Conservation (phyloP, 2,113 vertebrate genomes). For the Calidris pugnax region DNA sequence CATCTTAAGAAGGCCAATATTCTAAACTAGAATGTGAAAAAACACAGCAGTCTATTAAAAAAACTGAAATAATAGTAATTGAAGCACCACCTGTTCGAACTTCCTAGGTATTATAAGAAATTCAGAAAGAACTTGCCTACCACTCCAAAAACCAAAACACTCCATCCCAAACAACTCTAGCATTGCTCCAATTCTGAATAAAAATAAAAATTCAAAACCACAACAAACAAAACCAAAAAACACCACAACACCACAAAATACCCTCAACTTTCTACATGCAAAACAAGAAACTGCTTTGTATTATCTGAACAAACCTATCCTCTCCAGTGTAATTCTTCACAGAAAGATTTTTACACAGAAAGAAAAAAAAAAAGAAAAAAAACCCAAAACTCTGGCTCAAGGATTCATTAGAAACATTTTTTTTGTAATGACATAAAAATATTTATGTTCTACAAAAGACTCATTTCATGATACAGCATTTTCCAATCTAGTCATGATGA, state of each 20-base stretch:
- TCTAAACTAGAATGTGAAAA: background rate
- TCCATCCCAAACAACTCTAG: background rate
- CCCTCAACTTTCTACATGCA: background rate
- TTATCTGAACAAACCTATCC: background rate
- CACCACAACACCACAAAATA: background rate
- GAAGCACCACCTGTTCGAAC: background rate
- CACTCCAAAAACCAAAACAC: background rate
- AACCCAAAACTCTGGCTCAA: background rate
- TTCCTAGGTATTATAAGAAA: background rate
- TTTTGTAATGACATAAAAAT: background rate
- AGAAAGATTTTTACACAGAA: no score
- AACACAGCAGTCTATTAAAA: background rate
- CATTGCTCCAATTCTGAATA: background rate
- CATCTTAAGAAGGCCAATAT: background rate
- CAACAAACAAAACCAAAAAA: no score
- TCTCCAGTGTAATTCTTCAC: background rate
- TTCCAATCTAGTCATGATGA: background rate
- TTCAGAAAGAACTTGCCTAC: background rate
- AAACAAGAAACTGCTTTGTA: background rate
- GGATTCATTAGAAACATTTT: background rate
- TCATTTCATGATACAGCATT: background rate
- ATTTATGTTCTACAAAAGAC: background rate
- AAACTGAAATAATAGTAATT: background rate
- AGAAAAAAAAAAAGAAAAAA: background rate
- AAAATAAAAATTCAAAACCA: background rate